Evolutionary conservation across 1,140 invertebrate genomes (phyloP).

Genomic region (Polyergus mexicanus): DNA sequence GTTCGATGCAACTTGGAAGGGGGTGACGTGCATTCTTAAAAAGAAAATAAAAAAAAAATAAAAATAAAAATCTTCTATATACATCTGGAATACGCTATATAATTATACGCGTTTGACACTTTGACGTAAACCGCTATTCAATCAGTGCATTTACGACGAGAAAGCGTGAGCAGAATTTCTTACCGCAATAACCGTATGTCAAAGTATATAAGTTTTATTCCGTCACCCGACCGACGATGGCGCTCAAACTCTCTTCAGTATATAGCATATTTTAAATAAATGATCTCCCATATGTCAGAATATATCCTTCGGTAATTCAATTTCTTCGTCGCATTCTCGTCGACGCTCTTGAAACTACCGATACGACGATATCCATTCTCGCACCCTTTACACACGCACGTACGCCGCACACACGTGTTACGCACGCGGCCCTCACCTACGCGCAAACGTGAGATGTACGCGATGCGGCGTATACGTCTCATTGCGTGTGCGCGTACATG

Average conservation of each 20-base stretch:
- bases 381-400: no score
- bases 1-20: no score
- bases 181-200: slow-evolving; percentile 35
- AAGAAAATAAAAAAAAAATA: not conserved
- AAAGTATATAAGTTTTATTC: not conserved
- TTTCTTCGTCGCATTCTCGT: slow-evolving; percentile 33
- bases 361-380: slow-evolving; percentile 7
- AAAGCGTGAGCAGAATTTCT: slow-evolving; percentile 16
- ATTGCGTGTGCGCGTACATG: not conserved
- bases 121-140: slow-evolving; percentile 30
- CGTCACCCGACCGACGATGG: not conserved
- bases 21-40: not conserved
- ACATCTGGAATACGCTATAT: not conserved
- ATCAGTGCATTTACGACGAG: slow-evolving; percentile 3
- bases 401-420: not conserved
- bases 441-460: slow-evolving; percentile 1
- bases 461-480: not conserved
- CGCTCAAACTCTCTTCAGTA: not conserved
- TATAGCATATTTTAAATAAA: slow-evolving; percentile 16
- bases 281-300: not conserved
- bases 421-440: slow-evolving; percentile 21
- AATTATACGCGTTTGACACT: slow-evolving; percentile 9
- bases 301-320: slow-evolving; percentile 24
- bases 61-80: not conserved
- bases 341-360: slow-evolving; percentile 3